Evolutionary conservation across 2,797 vertebrate genomes (phyloP), one percentile per base, ranked within the genome.

Genomic region (Myotis myotis): DNA sequence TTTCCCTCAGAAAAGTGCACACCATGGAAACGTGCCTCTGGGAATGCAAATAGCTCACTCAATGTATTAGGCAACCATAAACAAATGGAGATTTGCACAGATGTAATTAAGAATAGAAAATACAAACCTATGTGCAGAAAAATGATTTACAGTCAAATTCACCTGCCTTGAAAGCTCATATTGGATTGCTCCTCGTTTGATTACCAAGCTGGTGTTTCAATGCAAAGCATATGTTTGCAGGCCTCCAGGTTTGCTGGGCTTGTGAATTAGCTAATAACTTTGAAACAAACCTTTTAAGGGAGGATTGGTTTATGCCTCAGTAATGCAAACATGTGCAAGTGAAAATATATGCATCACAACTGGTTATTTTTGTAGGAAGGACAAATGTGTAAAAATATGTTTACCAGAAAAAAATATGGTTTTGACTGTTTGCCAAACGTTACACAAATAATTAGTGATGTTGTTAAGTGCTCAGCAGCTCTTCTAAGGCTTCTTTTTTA

Each of bases 51-150:
- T 96, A 97, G n/a, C 85, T 96, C 94, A 95, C 89, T 96, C 91
- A 33, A 96, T 92, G 51, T 96, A 98, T 96, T 96, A 97, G 85
- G 53, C 92, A 98, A 96, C 92, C 90, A 95, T 96, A 98, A 97
- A 97, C 98, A 98, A 98, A 98, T 97, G 81, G 96, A 97, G 93
- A 97, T 98, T 98, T 98, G 94, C 94, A 97, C 96, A 98, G 96
- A 97, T 98, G 97, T 97, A 98, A 98, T 98, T 97, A 98, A 98
- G 97, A 97, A 96, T 94, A 95, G 95, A 98, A 98, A 97, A 98
- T 97, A 98, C 97, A 98, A 98, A 98, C 89, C 91, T 97, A 75
- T 97, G 82, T 76, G 3, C 64, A 96, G 95, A 97, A 97, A 82
- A 62, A 94, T 97, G 95, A 98, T 98, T 98, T 97, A 97, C 94